Evolutionary conservation across 2,888 invertebrate species (phyloP), one percentile per base, ranked within the genome.

Genomic region (Drosophila antonietae): DNA sequence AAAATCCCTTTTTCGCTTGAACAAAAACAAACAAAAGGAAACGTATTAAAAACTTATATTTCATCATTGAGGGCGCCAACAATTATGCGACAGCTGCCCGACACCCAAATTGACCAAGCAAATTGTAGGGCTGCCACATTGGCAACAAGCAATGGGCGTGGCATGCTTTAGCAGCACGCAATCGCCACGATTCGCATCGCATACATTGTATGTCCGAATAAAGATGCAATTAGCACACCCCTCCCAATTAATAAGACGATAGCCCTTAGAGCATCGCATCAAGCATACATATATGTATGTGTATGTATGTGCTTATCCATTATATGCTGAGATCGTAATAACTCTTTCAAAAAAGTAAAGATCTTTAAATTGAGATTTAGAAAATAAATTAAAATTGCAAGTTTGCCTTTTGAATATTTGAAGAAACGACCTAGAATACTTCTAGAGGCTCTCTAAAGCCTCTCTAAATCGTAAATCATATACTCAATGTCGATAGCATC

Each of bases 51-150:
- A 70, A 77, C 70, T 70, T 73, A 80, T 74, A 63, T 75, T 59
- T 47, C 89, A 83, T 89, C 83, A 87, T 87, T 88, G 59, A 28
- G 75, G 80, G 77, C 77, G 80, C 80, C 77, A 65, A 46, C 71
- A 71, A 80, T 76, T 80, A 77, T 75, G 77, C 77, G 77, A 77
- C 77, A 79, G 58, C 77, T 72, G 66, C 61, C 72, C 51, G 18
- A 37, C 37, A 2, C 37, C 10, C 55, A 80, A 77, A 68, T 65
- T 68, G 77, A 56, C 47, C 82, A 73, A 57, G 65, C 67, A 80
- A 83, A 83, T 85, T 88, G 71, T 33, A 64, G 86, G 80, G 65
- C 83, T 56, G 66, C 31, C 66, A 52, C 23, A 15, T 51, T 65
- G 37, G 49, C 44, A 68, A 70, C 80, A 73, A 64, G 72, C 62